A percentile compares a stretch with the other conserved stretches of the same genome.
Conservation (phyloP, 2,113 vertebrate genomes). For the Podarcis cretensis region DNA sequence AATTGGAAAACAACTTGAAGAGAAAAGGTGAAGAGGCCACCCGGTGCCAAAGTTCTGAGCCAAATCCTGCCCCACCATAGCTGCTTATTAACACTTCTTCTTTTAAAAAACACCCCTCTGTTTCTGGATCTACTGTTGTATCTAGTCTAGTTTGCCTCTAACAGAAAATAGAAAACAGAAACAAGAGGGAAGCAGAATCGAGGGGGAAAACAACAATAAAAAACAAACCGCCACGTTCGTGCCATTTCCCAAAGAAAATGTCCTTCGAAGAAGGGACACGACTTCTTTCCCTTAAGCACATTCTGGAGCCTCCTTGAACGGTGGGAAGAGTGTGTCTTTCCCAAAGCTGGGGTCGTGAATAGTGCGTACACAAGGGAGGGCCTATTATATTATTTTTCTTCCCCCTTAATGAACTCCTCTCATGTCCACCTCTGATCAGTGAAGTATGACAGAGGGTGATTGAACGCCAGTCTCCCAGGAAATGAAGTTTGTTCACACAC, state of each 20-base stretch:
- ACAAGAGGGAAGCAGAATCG: slow-evolving; percentile 19
- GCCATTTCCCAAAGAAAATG: slow-evolving; percentile 63
- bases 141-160: not conserved
- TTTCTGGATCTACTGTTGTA: not conserved
- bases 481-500: slow-evolving; percentile 81
- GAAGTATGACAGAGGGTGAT: slow-evolving; percentile 79
- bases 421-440: slow-evolving; percentile 82
- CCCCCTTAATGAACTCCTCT: slow-evolving; percentile 80
- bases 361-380: slow-evolving; percentile 72
- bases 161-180: not conserved
- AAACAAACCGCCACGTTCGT: slow-evolving; percentile 13
- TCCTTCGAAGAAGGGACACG: slow-evolving; percentile 57
- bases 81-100: not conserved
- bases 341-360: slow-evolving; percentile 70
- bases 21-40: not conserved
- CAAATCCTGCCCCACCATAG: not conserved
- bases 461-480: slow-evolving; percentile 80
- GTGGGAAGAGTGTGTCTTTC: slow-evolving; percentile 61
- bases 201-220: rapidly evolving
- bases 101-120: too few species aligned
- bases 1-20: not conserved
- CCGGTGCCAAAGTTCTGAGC: not conserved
- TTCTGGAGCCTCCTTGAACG: slow-evolving; percentile 53
- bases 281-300: slow-evolving; percentile 54
- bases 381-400: slow-evolving; percentile 77